Evolutionary conservation across 2,797 vertebrate species (phyloP), one percentile per base, ranked within the genome.

Genomic region (Myotis findleyi): DNA sequence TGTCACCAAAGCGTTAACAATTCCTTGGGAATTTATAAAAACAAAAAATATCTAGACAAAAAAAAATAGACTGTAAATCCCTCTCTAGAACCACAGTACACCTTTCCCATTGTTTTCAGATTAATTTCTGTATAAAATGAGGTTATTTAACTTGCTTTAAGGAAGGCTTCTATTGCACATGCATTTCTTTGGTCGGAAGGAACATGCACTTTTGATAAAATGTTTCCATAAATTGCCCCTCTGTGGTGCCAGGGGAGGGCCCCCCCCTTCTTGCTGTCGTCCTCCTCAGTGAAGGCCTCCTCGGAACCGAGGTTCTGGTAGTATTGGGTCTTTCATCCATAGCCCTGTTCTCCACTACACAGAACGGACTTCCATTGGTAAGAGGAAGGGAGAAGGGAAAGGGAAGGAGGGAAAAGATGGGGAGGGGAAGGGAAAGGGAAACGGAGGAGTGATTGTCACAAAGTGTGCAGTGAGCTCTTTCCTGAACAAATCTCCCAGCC

Each of bases 111-210:
- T 72, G 44, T 25, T 79, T 93, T 95, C 57, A 14, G 66, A 62
- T 51, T 21, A 38, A 38, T 5, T 51, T 23, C 85, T 85, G 95
- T 82, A 75, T 6, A 71, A 93, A 82, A 68, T 8, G 79, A 97
- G 66, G 87, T 83, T 88, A 92, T 30, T 79, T 79, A 55, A 87
- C 90, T 95, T 89, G 94, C 87, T 93, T 96, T 55, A 47, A 73
- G 91, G 84, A 96, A 97, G 93, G 95, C 96, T 97, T 97, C 94
- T 97, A 98, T 98, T 98, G 98, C 98, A 98, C 98, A 97, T n/a
- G 93, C 97, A 95, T 92, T 96, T 98, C 98, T 99, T 98, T 99
- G 98, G 98, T 98, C 98, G 97, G 92, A 90, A 95, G 96, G 95
- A 98, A 97, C 95, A 7, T 72, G 92, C 55, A 89, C 87, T 95